A percentile compares a stretch with the other conserved stretches of the same genome.
phyloP scores from a whole-genome alignment of 1,140 invertebrate genomes.

The Formica selysi region DNA sequence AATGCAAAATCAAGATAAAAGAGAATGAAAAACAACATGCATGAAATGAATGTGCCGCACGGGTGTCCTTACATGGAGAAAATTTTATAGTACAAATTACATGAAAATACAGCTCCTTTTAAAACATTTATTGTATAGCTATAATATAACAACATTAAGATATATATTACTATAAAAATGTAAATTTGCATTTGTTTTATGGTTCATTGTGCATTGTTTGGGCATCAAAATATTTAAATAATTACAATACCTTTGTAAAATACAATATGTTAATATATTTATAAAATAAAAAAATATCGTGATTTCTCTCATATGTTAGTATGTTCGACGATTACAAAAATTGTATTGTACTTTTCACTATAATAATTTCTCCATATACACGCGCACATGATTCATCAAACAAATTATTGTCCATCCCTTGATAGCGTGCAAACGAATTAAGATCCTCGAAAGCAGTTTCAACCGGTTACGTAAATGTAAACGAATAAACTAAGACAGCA shows the following conservation, averaged over 20 bases:
- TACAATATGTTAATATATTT: neutral
- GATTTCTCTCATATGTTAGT: too few species aligned
- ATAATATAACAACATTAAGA: too few species aligned
- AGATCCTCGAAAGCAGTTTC: constrained; percentile 71
- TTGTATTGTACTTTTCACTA: too few species aligned
- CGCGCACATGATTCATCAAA: constrained; percentile 61
- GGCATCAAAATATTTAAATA: too few species aligned
- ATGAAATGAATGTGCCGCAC: neutral
- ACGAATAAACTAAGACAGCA: constrained; percentile 11
- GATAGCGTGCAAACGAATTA: constrained; percentile 16
- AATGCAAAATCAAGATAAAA: neutral
- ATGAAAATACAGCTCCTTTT: too few species aligned
- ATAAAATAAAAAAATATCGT: neutral
- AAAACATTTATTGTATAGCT: too few species aligned
- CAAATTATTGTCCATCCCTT: constrained; percentile 65
- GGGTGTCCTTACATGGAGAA: neutral
- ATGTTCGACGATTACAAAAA: too few species aligned
- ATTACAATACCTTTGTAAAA: too few species aligned
- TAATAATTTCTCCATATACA: neutral
- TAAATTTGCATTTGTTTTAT: too few species aligned
- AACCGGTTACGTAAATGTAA: constrained; percentile 72
- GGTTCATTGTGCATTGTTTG: too few species aligned
- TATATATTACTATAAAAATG: too few species aligned
- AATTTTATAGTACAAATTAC: too few species aligned
- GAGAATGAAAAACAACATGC: neutral